A percentile compares a stretch with the other conserved stretches of the same genome.
These are phyloP conservation scores for Steinernema feltiae DNA, from an alignment of 1,140 invertebrate species.

Conservation along the genomic window DNA sequence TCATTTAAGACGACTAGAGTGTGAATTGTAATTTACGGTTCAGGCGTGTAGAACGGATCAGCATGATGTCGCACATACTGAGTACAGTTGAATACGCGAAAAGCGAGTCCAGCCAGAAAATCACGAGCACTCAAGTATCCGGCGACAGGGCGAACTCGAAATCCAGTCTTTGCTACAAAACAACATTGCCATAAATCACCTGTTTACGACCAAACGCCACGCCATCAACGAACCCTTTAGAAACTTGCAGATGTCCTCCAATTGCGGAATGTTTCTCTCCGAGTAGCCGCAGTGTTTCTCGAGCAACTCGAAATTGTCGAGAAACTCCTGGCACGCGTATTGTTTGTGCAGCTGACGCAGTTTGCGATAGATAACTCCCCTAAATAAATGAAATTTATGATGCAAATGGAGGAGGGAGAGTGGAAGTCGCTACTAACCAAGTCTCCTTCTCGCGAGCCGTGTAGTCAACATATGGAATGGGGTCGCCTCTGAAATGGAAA, in stretches of 20 bases:
- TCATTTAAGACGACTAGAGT: no score
- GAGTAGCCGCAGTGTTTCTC: conserved; percentile 88
- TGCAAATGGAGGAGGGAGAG: background rate
- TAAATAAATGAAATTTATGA: conserved; percentile 58
- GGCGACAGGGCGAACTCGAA: conserved; percentile 89
- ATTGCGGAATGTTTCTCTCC: conserved; percentile 74
- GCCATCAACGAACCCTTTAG: conserved; percentile 70
- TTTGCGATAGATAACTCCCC: conserved; percentile 84
- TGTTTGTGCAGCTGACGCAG: conserved; percentile 80
- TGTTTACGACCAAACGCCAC: no score
- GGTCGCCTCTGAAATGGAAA: conserved; percentile 87
- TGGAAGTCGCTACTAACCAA: conserved; percentile 75
- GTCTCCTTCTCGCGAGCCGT: conserved; percentile 84
- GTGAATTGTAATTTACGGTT: conserved; percentile 89
- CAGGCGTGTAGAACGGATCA: conserved; percentile 96
- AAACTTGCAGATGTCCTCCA: conserved; percentile 86
- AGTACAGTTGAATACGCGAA: conserved; percentile 94
- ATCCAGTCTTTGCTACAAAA: conserved; percentile 75
- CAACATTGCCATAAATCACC: conserved; percentile 15
- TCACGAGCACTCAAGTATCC: conserved; percentile 90
- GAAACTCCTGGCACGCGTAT: conserved; percentile 87
- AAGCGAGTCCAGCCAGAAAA: conserved; percentile 84
- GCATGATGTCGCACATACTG: conserved; percentile 96
- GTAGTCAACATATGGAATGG: conserved; percentile 87
- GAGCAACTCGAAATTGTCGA: conserved; percentile 88